A percentile compares a stretch with the other conserved stretches of the same genome.
phyloP scores from a whole-genome alignment of 2,888 invertebrate species.

The Epinotia bilunana region DNA sequence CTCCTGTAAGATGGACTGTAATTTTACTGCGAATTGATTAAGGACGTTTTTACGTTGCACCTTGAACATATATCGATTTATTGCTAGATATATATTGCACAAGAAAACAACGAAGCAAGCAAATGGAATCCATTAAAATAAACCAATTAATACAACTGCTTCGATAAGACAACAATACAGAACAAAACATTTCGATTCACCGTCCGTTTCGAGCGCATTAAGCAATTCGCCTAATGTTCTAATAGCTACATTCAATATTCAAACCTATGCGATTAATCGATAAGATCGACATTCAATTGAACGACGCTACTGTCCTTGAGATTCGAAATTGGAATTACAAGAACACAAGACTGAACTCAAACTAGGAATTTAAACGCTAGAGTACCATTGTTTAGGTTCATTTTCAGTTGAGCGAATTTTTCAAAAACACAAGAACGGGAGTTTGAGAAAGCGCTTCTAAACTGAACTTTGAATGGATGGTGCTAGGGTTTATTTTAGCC shows the following conservation, averaged over 20 bases:
- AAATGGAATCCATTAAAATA: constrained; percentile 31
- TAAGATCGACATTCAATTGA: constrained; percentile 63
- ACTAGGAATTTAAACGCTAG: constrained; percentile 23
- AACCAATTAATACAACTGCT: constrained; percentile 46
- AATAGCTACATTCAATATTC: constrained; percentile 52
- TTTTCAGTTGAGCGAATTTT: constrained; percentile 56
- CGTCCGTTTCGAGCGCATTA: constrained; percentile 76
- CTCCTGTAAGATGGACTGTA: background rate
- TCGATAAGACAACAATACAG: constrained; percentile 51
- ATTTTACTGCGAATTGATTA: no score
- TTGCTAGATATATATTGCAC: background rate
- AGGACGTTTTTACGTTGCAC: no score
- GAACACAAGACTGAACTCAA: background rate
- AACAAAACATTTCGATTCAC: constrained; percentile 72
- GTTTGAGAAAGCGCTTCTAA: constrained; percentile 20
- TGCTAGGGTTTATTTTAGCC: constrained; percentile 30
- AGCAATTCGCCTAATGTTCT: constrained; percentile 77
- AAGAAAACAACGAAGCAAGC: constrained; percentile 2
- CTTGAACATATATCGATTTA: no score
- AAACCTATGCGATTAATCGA: constrained; percentile 57
- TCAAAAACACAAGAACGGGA: constrained; percentile 15
- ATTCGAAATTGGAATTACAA: constrained; percentile 30
- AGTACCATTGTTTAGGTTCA: constrained; percentile 7
- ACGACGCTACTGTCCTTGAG: constrained; percentile 45
- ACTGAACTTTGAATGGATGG: constrained; percentile 32